A percentile compares a stretch with the other conserved stretches of the same genome.
These are phyloP conservation scores for Nothoprocta perdicaria DNA, from an alignment of 2,113 vertebrate species.

Conservation along the genomic window DNA sequence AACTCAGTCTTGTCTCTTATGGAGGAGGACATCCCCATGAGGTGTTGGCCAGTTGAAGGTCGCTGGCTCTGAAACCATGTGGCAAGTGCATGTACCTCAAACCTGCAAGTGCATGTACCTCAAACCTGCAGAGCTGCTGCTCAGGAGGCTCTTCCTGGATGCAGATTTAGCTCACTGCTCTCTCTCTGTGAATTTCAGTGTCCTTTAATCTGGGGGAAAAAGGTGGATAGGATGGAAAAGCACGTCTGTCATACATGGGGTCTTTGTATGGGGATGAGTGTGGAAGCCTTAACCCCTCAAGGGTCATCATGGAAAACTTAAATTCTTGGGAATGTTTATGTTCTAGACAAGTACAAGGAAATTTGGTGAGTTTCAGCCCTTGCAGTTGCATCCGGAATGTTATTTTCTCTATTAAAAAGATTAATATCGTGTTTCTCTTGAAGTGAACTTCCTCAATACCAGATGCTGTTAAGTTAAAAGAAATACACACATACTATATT, in stretches of 20 bases:
- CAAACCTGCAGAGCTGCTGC: neutral
- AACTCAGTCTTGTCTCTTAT: neutral
- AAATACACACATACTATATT: neutral
- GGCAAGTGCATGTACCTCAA: neutral
- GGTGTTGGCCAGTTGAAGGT: rapidly evolving
- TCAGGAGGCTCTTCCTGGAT: neutral
- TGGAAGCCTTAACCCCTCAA: neutral
- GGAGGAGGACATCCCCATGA: neutral
- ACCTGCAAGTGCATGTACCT: neutral
- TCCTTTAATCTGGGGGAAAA: neutral
- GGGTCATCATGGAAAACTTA: neutral
- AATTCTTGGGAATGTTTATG: neutral
- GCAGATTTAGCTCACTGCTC: neutral
- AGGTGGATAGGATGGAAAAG: neutral
- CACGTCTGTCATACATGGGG: neutral
- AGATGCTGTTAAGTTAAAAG: neutral
- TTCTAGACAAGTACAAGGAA: neutral
- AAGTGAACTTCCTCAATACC: neutral
- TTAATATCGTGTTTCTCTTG: neutral
- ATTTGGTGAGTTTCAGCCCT: neutral
- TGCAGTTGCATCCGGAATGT: neutral
- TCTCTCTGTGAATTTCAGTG: neutral
- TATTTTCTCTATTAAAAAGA: neutral
- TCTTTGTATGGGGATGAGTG: neutral
- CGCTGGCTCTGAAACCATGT: rapidly evolving